Evolutionary conservation across 2,797 vertebrate genomes (phyloP).

Genomic region (Remorina albescens): DNA sequence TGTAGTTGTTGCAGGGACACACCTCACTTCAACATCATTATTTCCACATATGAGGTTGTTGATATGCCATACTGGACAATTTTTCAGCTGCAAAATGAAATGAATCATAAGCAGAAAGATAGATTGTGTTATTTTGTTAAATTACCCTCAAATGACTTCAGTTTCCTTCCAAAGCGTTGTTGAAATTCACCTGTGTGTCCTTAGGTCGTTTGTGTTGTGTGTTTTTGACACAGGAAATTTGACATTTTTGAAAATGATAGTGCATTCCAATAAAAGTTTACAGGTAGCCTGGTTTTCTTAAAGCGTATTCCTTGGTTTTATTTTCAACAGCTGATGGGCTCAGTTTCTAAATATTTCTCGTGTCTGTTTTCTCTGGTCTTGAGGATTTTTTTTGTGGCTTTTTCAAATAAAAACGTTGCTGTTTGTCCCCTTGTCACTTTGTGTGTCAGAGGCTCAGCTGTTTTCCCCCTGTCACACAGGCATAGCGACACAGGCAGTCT

Average conservation of each 20-base stretch:
- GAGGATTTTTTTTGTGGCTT: conserved; percentile 9
- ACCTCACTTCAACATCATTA: conserved; percentile 19
- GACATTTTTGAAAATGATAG: conserved; percentile 16
- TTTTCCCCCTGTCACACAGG: conserved; percentile 11
- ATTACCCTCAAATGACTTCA: neutral
- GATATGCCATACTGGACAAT: conserved; percentile 8
- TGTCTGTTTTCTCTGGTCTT: neutral
- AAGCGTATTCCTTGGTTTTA: neutral
- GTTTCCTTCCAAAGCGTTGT: neutral
- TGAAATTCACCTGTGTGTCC: neutral
- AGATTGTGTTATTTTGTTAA: conserved; percentile 3
- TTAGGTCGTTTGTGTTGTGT: conserved; percentile 17
- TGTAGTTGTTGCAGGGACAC: conserved; percentile 11
- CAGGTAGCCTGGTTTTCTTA: neutral
- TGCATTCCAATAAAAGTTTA: conserved; percentile 14
- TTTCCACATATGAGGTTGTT: conserved; percentile 7
- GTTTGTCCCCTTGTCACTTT: conserved; percentile 39
- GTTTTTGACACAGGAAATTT: neutral
- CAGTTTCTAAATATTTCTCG: conserved; percentile 6
- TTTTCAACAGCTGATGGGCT: conserved; percentile 27
- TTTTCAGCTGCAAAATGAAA: conserved; percentile 20
- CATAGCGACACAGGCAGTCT: conserved; percentile 42
- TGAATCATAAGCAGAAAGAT: neutral
- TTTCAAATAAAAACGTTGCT: conserved; percentile 45
- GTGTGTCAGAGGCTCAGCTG: conserved; percentile 56